These are phyloP conservation scores for Ceriagrion tenellum DNA, from an alignment of 2,888 invertebrate genomes.

Conservation along the genomic window DNA sequence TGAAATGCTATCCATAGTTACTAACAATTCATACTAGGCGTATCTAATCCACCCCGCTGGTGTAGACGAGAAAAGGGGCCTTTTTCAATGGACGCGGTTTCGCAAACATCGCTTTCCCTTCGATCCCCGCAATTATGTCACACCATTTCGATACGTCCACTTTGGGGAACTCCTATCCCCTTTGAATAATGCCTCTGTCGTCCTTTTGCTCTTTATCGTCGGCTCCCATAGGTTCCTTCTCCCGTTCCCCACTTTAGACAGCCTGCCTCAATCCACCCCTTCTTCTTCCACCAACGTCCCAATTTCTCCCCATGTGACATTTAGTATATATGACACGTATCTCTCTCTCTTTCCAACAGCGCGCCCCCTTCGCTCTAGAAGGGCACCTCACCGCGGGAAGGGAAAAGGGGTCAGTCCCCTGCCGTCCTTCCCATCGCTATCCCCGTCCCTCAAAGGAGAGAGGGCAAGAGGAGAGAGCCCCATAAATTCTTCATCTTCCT, in stretches of 20 bases:
- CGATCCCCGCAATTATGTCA: neutral
- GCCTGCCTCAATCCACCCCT: neutral
- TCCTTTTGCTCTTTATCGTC: neutral
- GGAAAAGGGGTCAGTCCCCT: neutral
- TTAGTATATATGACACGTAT: conserved; percentile 1
- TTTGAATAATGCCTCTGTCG: neutral
- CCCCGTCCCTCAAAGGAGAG: neutral
- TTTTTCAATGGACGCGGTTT: neutral
- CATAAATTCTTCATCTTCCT: conserved; percentile 11
- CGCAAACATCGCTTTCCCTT: neutral
- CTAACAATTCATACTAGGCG: neutral
- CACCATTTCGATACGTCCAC: neutral
- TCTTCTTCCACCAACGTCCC: neutral
- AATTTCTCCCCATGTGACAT: neutral
- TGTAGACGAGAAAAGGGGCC: neutral
- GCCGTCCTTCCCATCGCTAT: neutral
- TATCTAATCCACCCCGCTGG: neutral
- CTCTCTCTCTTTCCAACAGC: neutral
- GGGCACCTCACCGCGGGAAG: neutral
- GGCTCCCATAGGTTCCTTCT: neutral
- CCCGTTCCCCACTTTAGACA: neutral
- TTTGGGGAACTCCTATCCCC: neutral
- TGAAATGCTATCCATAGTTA: too few species aligned
- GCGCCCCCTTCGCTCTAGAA: neutral
- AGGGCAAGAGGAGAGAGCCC: neutral